Conservation (phyloP, 2,113 vertebrate genomes). For the Chauna torquata region DNA sequence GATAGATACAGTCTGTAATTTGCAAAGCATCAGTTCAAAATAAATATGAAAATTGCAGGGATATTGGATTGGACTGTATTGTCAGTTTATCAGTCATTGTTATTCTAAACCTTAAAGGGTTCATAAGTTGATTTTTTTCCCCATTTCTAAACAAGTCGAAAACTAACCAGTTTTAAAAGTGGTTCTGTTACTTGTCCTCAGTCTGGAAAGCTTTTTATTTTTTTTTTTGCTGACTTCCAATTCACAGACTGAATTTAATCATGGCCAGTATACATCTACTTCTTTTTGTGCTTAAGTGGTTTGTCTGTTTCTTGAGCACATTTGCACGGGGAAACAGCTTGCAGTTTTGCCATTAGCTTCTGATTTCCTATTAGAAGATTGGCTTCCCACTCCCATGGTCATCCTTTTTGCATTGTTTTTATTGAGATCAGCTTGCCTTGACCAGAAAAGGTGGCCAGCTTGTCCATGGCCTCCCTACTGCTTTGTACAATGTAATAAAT, state of each 20-base stretch:
- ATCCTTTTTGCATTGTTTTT: background rate
- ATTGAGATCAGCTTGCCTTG: background rate
- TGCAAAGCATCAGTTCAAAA: background rate
- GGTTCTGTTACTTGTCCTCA: background rate
- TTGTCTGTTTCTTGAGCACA: background rate
- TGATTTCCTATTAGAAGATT: background rate
- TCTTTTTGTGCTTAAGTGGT: background rate
- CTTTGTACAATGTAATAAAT: background rate
- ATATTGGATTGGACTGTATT: background rate
- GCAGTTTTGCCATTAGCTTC: background rate
- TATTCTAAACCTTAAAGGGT: background rate
- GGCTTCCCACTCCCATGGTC: background rate
- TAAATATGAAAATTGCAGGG: background rate
- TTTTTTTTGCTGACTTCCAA: accelerated
- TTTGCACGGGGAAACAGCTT: background rate
- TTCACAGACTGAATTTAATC: background rate
- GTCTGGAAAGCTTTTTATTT: background rate
- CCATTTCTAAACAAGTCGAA: background rate
- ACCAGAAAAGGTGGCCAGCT: background rate
- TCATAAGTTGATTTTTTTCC: background rate
- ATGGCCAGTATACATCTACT: background rate
- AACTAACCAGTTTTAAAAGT: background rate
- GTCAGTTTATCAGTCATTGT: background rate
- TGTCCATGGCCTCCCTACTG: background rate
- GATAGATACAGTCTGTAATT: background rate